A percentile compares a stretch with the other conserved stretches of the same genome.
Conservation (phyloP, 2,888 invertebrate species). For the Anagyrus pseudococci region DNA sequence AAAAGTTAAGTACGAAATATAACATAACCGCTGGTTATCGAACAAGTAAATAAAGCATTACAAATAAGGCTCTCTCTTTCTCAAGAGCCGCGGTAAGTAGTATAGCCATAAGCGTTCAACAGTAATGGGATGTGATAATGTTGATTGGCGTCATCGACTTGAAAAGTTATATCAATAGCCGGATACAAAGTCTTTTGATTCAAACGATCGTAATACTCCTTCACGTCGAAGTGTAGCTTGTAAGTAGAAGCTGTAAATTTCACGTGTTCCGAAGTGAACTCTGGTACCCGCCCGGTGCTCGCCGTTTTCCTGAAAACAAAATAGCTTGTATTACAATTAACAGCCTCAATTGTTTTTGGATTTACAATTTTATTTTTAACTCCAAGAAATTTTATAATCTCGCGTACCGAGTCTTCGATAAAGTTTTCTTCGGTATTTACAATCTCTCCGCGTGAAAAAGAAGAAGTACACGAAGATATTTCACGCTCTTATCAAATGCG, state of each 20-base stretch:
- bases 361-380: too few relatives aligned
- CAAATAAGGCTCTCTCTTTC: too few relatives aligned
- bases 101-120: conserved; percentile 76
- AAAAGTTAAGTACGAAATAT: too few relatives aligned
- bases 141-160: conserved; percentile 66
- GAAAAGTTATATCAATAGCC: conserved; percentile 76
- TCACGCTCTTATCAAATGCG: too few relatives aligned
- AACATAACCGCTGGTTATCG: too few relatives aligned
- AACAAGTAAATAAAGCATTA: too few relatives aligned
- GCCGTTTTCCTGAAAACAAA: conserved; percentile 62
- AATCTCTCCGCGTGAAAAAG: too few relatives aligned
- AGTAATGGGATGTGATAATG: conserved; percentile 79
- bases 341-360: too few relatives aligned
- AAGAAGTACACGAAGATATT: too few relatives aligned
- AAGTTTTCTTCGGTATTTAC: too few relatives aligned
- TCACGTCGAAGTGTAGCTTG: conserved; percentile 74
- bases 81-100: conserved; percentile 76
- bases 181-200: conserved; percentile 73
- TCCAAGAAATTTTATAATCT: too few relatives aligned
- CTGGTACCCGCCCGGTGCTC: conserved; percentile 69
- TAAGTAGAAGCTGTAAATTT: conserved; percentile 71
- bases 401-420: too few relatives aligned
- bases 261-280: conserved; percentile 62
- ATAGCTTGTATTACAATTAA: conserved; percentile 6
- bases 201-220: conserved; percentile 69